These are phyloP conservation scores for Tenthredo amoena DNA, from an alignment of 2,888 invertebrate genomes.

Conservation along the genomic window DNA sequence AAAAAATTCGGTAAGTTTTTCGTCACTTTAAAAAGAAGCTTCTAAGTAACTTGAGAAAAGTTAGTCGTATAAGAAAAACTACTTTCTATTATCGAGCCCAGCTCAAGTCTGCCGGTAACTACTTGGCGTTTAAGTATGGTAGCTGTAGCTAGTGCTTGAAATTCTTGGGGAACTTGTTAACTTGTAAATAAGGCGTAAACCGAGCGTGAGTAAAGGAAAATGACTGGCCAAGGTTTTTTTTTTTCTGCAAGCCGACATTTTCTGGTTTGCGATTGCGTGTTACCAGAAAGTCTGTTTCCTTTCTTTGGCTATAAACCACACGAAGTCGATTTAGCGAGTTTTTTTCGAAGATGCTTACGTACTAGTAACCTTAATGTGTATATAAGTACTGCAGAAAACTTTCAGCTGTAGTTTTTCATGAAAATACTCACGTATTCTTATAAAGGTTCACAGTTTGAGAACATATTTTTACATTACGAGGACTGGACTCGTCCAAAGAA, in stretches of 20 bases:
- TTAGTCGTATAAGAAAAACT: slow-evolving; percentile 25
- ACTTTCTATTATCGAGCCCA: slow-evolving; percentile 40
- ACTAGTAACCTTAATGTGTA: slow-evolving; percentile 16
- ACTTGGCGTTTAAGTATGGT: slow-evolving; percentile 7
- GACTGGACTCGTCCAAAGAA: not conserved
- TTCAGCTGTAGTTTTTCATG: not conserved
- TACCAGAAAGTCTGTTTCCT: not conserved
- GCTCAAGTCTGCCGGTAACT: slow-evolving; percentile 19
- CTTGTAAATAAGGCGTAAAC: slow-evolving; percentile 39
- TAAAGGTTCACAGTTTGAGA: not conserved
- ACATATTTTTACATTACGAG: slow-evolving; percentile 5
- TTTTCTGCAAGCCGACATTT: slow-evolving; percentile 21
- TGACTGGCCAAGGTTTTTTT: not conserved
- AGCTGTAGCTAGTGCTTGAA: slow-evolving; percentile 9
- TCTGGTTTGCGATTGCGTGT: slow-evolving; percentile 28
- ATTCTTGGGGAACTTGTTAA: slow-evolving; percentile 47
- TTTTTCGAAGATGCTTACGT: slow-evolving; percentile 19
- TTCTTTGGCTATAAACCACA: slow-evolving; percentile 24
- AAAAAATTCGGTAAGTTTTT: not conserved
- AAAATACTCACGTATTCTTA: not conserved
- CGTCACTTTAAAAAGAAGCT: not conserved
- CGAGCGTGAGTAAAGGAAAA: slow-evolving; percentile 23
- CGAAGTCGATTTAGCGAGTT: slow-evolving; percentile 2
- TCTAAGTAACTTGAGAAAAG: not conserved
- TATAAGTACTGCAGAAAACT: slow-evolving; percentile 3